Percentiles rank a stretch among this genome's conserved stretches.
phyloP scores from a whole-genome alignment of 1,140 invertebrate species.

The Chionoecetes opilio region DNA sequence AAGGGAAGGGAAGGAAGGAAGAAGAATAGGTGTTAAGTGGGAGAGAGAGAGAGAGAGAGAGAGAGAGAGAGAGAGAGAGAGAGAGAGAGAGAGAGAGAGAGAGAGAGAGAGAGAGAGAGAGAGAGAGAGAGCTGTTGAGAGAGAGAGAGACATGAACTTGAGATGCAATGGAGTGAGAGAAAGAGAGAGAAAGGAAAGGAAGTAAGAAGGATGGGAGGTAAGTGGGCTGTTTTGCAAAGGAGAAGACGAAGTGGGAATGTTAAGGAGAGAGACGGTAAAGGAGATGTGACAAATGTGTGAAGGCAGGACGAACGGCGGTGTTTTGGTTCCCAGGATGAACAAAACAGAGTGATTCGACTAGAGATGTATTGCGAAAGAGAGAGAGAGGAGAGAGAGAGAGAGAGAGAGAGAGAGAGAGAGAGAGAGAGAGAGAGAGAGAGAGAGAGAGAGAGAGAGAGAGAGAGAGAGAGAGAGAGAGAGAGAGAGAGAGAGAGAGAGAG shows the following conservation, averaged over 20 bases:
- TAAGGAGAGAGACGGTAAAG: too few relatives aligned
- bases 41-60: not conserved
- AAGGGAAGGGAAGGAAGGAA: not conserved
- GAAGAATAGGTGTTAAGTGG: too few relatives aligned
- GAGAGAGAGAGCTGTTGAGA: not conserved
- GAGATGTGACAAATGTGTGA: too few relatives aligned
- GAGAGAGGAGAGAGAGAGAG: not conserved
- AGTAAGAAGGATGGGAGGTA: not conserved
- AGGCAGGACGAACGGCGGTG: too few relatives aligned
- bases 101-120: not conserved
- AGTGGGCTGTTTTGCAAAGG: too few relatives aligned
- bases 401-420: not conserved
- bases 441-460: slow-evolving; percentile 1
- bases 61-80: not conserved
- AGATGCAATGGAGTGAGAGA: not conserved
- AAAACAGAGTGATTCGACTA: not conserved
- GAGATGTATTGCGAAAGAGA: not conserved
- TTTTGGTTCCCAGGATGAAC: too few relatives aligned
- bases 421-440: not conserved
- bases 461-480: slow-evolving; percentile 25
- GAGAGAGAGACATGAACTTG: not conserved
- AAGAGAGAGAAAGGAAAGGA: not conserved
- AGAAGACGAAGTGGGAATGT: too few relatives aligned
- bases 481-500: slow-evolving; percentile 27
- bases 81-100: not conserved